Percentiles rank a stretch among this genome's conserved stretches.
These are phyloP conservation scores for Regulus satrapa DNA, from an alignment of 2,113 vertebrate species.

Conservation along the genomic window DNA sequence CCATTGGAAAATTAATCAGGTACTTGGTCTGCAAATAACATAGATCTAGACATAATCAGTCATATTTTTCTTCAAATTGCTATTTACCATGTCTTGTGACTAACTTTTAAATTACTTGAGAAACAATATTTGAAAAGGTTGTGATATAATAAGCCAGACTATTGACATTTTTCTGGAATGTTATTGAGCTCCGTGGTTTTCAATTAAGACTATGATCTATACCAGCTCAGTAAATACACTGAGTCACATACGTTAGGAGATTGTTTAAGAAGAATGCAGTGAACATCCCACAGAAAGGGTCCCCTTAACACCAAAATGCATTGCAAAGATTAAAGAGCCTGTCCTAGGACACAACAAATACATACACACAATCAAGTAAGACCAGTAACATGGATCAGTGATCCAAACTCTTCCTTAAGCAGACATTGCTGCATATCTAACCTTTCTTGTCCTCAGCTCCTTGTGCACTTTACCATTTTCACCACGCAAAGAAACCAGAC, in stretches of 20 bases:
- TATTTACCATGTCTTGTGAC: neutral
- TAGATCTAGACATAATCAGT: neutral
- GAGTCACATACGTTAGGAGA: rapidly evolving
- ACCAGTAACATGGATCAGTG: neutral
- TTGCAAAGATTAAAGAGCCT: neutral
- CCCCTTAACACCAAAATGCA: neutral
- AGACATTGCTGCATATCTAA: neutral
- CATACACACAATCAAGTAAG: neutral
- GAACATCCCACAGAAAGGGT: neutral
- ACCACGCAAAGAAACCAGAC: rapidly evolving
- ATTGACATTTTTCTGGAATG: neutral
- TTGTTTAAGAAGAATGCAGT: neutral
- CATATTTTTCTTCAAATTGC: neutral
- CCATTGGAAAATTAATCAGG: neutral
- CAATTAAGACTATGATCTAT: neutral
- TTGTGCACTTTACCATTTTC: neutral
- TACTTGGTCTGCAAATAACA: neutral
- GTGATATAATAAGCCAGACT: neutral
- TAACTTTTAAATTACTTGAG: neutral
- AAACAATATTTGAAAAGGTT: slow-evolving; percentile 32
- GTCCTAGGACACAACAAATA: neutral
- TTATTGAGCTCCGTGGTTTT: neutral
- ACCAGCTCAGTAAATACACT: neutral
- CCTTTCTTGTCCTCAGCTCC: neutral
- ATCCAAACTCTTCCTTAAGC: neutral